A percentile compares a stretch with the other conserved stretches of the same genome.
These are phyloP conservation scores for Noctua janthe DNA, from an alignment of 2,888 invertebrate genomes.

Conservation along the genomic window DNA sequence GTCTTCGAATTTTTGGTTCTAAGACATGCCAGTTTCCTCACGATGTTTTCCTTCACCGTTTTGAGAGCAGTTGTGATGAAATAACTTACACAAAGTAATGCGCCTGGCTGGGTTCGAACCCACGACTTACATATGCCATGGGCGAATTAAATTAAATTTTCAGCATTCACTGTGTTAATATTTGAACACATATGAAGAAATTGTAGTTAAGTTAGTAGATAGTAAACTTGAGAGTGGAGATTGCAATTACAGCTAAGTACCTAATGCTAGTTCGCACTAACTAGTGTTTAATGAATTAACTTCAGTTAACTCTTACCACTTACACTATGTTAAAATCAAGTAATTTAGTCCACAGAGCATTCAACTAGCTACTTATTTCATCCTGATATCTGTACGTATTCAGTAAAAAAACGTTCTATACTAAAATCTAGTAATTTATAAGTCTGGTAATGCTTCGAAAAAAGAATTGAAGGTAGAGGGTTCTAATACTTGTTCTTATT, in stretches of 20 bases:
- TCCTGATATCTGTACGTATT: background rate
- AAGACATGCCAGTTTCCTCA: too few species aligned
- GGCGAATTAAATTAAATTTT: background rate
- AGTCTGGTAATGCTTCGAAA: background rate
- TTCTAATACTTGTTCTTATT: background rate
- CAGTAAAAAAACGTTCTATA: background rate
- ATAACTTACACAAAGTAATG: too few species aligned
- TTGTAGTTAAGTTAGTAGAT: background rate
- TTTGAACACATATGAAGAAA: background rate
- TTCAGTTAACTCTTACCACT: conserved; percentile 32
- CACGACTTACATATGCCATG: background rate
- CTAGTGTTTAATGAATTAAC: conserved; percentile 39
- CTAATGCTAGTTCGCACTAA: conserved; percentile 17
- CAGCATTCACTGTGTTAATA: background rate
- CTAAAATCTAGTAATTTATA: background rate
- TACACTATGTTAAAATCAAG: conserved; percentile 8
- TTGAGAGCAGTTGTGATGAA: too few species aligned
- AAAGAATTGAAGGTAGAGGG: background rate
- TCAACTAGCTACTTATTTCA: background rate
- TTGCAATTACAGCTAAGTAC: conserved; percentile 3
- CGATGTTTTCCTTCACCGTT: too few species aligned
- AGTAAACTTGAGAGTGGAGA: background rate
- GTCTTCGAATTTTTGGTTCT: too few species aligned
- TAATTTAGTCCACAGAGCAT: conserved; percentile 20
- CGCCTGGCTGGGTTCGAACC: too few species aligned